Conservation (phyloP, 2,888 invertebrate genomes). For the Drosophila quinaria region DNA sequence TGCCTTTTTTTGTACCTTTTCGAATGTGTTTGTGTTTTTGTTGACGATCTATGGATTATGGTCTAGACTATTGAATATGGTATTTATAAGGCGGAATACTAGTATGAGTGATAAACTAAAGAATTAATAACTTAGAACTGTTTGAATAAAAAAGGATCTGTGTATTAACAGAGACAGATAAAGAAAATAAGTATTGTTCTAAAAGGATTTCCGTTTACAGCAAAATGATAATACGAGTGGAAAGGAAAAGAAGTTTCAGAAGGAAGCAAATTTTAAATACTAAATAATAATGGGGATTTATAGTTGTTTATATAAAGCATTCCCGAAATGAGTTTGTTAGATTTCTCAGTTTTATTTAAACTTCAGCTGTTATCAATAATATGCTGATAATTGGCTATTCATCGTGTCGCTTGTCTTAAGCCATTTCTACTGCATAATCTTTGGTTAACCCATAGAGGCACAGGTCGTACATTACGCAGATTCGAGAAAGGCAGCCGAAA, state of each 20-base stretch:
- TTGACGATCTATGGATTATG: constrained; percentile 41
- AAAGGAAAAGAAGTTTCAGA: background rate
- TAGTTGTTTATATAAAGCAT: no score
- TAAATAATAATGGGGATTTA: no score
- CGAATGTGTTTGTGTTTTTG: constrained; percentile 39
- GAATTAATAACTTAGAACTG: constrained; percentile 38
- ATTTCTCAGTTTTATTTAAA: background rate
- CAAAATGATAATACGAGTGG: no score
- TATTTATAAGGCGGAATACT: constrained; percentile 33
- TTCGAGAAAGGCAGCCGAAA: constrained; percentile 16
- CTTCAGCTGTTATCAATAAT: background rate
- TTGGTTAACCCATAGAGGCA: constrained; percentile 7
- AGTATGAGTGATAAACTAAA: constrained; percentile 36
- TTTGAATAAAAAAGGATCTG: constrained; percentile 1
- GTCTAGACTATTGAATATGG: constrained; percentile 42
- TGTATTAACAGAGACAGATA: no score
- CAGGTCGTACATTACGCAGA: constrained; percentile 26
- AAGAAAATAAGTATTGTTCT: no score
- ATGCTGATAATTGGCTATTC: constrained; percentile 24
- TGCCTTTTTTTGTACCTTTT: constrained; percentile 29
- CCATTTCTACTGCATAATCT: constrained; percentile 2
- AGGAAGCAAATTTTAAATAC: background rate
- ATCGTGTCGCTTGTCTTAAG: constrained; percentile 30
- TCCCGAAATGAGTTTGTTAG: background rate
- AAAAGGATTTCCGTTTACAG: no score